Base-by-base conservation (phyloP, 2,797 vertebrate genomes). In the Clarias pachynema region DNA sequence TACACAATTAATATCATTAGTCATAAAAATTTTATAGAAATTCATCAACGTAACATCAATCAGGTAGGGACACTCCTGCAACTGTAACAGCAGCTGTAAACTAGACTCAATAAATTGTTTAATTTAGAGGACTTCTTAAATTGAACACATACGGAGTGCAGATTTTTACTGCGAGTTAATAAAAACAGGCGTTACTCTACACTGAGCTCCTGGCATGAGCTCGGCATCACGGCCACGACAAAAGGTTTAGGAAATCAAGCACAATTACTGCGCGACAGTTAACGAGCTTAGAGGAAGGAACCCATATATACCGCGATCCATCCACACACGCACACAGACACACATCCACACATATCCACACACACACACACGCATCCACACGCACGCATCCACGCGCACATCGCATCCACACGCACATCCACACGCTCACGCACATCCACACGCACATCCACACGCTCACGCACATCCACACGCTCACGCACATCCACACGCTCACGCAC, bases 151-250 rank as follows among this genome's bases (percentile, higher is more conserved):
- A 87, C 72, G 66, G 44, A 84, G 82, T 79, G 84, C 78, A 44
- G 77, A 16, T 86, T 81, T 77, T 89, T 81, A 89, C 56, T 63
- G 87, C 87, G 86, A 82, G 85, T 91, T 88, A 89, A 92, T 91
- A 86, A 89, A 90, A 91, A 40, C 37, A 82, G 87, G 56, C 79
- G 84, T 81, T 53, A 88, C 81, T 86, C 87, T 59, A 85, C 86
- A 91, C 88, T 88, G 63, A 75, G 86, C 79, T 87, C 84, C 88
- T 86, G 87, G 89, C 86, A 84, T 72, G 59, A 29, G 73, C 60
- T 16, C 29, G 74, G 34, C 16, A 59, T 53, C 22, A 68, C 63
- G 53, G 59, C 5, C 26, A 63, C 78, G n/a, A 22, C 74, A 62
- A 62, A 57, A 69, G 77, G 24, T 86, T 82, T 84, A 69, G 34